phyloP scores from a whole-genome alignment of 2,113 vertebrate genomes.

The Isichthys henryi region DNA sequence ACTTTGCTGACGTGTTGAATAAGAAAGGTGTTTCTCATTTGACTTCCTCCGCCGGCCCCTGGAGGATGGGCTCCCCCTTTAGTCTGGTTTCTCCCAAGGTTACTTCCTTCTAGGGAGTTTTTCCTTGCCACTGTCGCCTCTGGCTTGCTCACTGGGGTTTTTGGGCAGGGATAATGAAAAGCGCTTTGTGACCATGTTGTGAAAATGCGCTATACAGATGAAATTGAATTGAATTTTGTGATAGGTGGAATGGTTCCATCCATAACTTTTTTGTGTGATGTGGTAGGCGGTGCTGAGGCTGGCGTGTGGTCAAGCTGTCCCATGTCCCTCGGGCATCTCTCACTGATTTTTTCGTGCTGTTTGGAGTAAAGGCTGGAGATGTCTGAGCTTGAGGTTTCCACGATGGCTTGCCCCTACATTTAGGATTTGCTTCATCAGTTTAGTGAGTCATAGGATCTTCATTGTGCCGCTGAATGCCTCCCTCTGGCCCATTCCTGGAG shows the following conservation, averaged over 20 bases:
- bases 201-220: background rate
- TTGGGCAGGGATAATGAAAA: background rate
- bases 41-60: too few species aligned
- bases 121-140: too few species aligned
- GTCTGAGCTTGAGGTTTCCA: background rate
- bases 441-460: background rate
- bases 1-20: background rate
- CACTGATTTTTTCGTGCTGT: background rate
- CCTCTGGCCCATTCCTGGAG: background rate
- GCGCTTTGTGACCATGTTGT: background rate
- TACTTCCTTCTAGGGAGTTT: too few species aligned
- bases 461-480: background rate
- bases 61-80: too few species aligned
- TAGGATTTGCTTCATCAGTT: background rate
- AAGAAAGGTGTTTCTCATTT: background rate
- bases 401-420: background rate
- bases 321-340: background rate
- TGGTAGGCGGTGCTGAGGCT: background rate
- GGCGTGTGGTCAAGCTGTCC: background rate
- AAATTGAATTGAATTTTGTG: background rate
- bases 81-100: too few species aligned
- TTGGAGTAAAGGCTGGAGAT: background rate
- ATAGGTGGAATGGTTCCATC: background rate
- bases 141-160: background rate
- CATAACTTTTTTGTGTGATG: background rate